Evolutionary conservation across 2,888 invertebrate species (phyloP).

Genomic region (Epinotia demarniana): DNA sequence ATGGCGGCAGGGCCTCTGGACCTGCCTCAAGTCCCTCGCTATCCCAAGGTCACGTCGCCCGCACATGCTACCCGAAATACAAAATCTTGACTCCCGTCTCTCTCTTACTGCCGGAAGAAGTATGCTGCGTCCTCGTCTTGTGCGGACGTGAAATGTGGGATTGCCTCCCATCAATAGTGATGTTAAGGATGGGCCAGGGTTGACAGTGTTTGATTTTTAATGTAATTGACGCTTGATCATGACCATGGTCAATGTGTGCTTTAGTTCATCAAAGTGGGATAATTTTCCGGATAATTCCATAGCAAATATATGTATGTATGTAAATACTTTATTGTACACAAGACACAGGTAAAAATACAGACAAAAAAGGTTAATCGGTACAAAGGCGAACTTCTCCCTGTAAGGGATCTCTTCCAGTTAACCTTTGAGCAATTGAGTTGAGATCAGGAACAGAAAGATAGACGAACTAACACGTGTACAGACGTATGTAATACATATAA

Average conservation of each 20-base stretch:
- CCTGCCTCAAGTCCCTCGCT: conserved; percentile 79
- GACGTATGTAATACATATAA: too few species aligned
- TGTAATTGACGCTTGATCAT: conserved; percentile 27
- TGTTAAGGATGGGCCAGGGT: conserved; percentile 55
- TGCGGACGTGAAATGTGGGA: conserved; percentile 64
- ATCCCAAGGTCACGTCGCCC: conserved; percentile 74
- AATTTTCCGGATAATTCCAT: background rate
- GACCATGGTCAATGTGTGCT: conserved; percentile 26
- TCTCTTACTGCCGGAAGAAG: conserved; percentile 56
- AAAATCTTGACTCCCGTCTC: conserved; percentile 68
- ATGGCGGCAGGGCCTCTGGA: conserved; percentile 72
- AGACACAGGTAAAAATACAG: too few species aligned
- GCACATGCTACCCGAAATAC: conserved; percentile 78
- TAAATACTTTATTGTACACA: too few species aligned
- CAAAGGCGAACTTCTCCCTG: too few species aligned
- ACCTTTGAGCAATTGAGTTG: too few species aligned
- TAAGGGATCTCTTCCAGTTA: too few species aligned
- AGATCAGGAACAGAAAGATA: too few species aligned
- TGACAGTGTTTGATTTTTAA: conserved; percentile 44
- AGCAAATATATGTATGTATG: too few species aligned
- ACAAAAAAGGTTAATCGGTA: too few species aligned
- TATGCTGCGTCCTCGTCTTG: conserved; percentile 56
- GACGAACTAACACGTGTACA: too few species aligned
- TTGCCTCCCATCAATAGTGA: conserved; percentile 66
- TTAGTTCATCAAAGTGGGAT: background rate